These are phyloP conservation scores for Drosophila sproati DNA, from an alignment of 1,140 invertebrate species.

Conservation along the genomic window DNA sequence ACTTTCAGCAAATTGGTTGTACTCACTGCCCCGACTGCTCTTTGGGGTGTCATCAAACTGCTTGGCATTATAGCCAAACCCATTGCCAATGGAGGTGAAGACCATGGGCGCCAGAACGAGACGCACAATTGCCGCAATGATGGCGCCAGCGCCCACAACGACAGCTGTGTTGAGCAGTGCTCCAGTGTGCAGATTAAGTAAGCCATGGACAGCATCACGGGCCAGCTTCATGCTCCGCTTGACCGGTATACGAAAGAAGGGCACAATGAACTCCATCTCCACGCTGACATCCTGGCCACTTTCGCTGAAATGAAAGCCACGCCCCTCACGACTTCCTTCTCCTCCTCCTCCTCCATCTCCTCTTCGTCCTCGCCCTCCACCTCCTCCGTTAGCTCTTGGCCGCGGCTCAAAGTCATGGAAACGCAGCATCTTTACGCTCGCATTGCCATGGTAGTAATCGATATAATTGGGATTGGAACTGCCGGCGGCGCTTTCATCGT, in stretches of 20 bases:
- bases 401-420: constrained; percentile 78
- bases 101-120: constrained; percentile 59
- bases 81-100: constrained; percentile 48
- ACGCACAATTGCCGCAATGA: constrained; percentile 68
- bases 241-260: constrained; percentile 61
- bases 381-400: neutral
- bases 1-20: neutral
- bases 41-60: neutral
- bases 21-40: constrained; percentile 57
- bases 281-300: constrained; percentile 67
- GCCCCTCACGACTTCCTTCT: constrained; percentile 43
- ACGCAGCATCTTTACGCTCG: constrained; percentile 50
- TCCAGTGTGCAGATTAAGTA: constrained; percentile 61
- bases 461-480: constrained; percentile 23
- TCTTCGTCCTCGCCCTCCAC: neutral
- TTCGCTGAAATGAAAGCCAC: constrained; percentile 76
- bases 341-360: neutral
- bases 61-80: constrained; percentile 48
- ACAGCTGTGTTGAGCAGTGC: constrained; percentile 63
- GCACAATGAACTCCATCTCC: constrained; percentile 77
- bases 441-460: constrained; percentile 48
- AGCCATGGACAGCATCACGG: constrained; percentile 49
- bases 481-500: constrained; percentile 22
- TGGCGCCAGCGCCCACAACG: constrained; percentile 66
- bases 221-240: constrained; percentile 65